phyloP scores from a whole-genome alignment of 1,140 invertebrate genomes.

The Asbolus verrucosus region DNA sequence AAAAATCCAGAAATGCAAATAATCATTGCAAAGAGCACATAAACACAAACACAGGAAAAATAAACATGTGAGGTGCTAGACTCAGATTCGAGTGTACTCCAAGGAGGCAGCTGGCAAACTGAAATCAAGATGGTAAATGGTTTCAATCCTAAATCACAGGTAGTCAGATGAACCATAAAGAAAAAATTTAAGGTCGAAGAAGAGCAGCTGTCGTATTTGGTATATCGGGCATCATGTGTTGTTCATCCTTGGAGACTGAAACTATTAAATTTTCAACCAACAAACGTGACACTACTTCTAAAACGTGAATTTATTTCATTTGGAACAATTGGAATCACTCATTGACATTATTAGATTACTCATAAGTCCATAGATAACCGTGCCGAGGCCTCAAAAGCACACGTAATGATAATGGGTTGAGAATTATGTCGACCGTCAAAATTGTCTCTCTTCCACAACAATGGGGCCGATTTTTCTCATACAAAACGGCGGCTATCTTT shows the following conservation, averaged over 20 bases:
- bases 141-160: slow-evolving; percentile 60
- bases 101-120: slow-evolving; percentile 59
- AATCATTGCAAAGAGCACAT: slow-evolving; percentile 67
- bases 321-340: slow-evolving; percentile 31
- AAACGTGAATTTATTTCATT: slow-evolving; percentile 37
- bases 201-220: slow-evolving; percentile 54
- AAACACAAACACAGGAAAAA: slow-evolving; percentile 43
- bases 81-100: slow-evolving; percentile 48
- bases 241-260: slow-evolving; percentile 33
- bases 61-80: slow-evolving; percentile 38
- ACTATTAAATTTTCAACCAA: slow-evolving; percentile 39
- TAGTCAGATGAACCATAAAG: slow-evolving; percentile 54
- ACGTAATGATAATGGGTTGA: background rate
- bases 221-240: slow-evolving; percentile 37
- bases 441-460: slow-evolving; percentile 16
- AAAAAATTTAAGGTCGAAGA: slow-evolving; percentile 50
- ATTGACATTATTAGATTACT: slow-evolving; percentile 42
- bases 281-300: slow-evolving; percentile 25
- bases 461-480: too few species aligned
- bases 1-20: slow-evolving; percentile 76
- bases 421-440: slow-evolving; percentile 6
- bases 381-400: slow-evolving; percentile 16
- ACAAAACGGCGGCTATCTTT: too few species aligned
- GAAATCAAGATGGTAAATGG: slow-evolving; percentile 59
- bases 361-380: background rate